phyloP scores from a whole-genome alignment of 2,888 invertebrate genomes.

The Drosophila fungiperda region DNA sequence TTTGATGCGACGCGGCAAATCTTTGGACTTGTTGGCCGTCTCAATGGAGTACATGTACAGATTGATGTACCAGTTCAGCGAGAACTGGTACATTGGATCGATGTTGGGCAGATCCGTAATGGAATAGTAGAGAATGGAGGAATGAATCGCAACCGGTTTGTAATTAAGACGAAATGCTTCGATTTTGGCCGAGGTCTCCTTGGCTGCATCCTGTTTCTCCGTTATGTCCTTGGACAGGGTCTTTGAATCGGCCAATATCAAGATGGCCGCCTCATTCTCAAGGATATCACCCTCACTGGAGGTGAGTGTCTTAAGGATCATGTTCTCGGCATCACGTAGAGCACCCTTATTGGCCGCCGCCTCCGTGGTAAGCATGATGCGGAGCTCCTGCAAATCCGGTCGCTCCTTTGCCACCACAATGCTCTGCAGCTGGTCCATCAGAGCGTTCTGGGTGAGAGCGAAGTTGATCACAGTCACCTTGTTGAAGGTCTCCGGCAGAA shows the following conservation, averaged over 20 bases:
- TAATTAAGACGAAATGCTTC: slow-evolving; percentile 92
- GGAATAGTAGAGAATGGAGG: slow-evolving; percentile 95
- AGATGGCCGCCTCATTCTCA: slow-evolving; percentile 95
- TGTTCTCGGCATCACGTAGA: slow-evolving; percentile 94
- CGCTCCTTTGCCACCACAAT: slow-evolving; percentile 95
- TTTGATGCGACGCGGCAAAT: slow-evolving; percentile 90
- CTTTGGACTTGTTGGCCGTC: slow-evolving; percentile 86
- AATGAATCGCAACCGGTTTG: slow-evolving; percentile 93
- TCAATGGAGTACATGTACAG: slow-evolving; percentile 86
- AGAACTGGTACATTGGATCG: slow-evolving; percentile 98
- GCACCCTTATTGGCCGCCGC: slow-evolving; percentile 92
- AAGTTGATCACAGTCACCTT: slow-evolving; percentile 95
- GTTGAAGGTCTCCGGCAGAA: slow-evolving; percentile 94
- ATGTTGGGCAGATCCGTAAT: slow-evolving; percentile 93
- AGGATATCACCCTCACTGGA: slow-evolving; percentile 94
- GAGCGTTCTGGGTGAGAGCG: slow-evolving; percentile 90
- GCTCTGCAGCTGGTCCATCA: slow-evolving; percentile 94
- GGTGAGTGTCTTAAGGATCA: slow-evolving; percentile 93
- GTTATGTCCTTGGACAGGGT: slow-evolving; percentile 92
- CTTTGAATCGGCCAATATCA: slow-evolving; percentile 94
- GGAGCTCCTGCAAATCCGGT: slow-evolving; percentile 93
- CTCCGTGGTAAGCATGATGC: slow-evolving; percentile 92
- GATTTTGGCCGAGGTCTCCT: slow-evolving; percentile 93
- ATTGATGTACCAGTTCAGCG: slow-evolving; percentile 95
- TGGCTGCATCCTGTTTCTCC: slow-evolving; percentile 93